These are phyloP conservation scores for Sarcoramphus papa DNA, from an alignment of 2,797 vertebrate genomes.

Conservation along the genomic window DNA sequence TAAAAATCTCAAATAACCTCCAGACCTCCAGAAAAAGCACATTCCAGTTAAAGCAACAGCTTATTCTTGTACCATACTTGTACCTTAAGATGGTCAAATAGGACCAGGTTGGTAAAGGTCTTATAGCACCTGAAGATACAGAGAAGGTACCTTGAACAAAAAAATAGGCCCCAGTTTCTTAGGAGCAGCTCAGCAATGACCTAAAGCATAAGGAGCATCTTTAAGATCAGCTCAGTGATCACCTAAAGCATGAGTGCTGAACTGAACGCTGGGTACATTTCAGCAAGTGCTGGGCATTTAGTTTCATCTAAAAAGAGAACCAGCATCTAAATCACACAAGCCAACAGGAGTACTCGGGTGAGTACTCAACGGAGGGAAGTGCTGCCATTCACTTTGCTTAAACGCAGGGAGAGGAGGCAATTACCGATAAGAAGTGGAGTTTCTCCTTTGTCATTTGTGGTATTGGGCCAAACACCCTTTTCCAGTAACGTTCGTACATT, in stretches of 20 bases:
- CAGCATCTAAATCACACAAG: neutral
- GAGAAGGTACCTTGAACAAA: neutral
- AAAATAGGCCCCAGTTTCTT: neutral
- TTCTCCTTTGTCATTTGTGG: slow-evolving; percentile 82
- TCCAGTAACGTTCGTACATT: slow-evolving; percentile 80
- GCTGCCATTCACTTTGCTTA: neutral
- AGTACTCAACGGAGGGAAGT: neutral
- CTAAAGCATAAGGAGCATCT: neutral
- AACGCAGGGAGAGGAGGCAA: neutral
- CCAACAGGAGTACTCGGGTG: neutral
- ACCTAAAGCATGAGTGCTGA: neutral
- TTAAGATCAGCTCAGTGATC: neutral
- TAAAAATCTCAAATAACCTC: neutral
- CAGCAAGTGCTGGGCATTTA: neutral
- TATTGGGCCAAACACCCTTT: slow-evolving; percentile 80
- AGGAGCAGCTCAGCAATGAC: neutral
- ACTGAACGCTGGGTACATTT: neutral
- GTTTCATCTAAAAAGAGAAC: neutral
- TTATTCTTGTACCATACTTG: neutral
- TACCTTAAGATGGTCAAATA: neutral
- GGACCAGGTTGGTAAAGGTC: neutral
- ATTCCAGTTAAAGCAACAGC: neutral
- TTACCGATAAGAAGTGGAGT: slow-evolving; percentile 85
- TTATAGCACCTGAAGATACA: neutral
- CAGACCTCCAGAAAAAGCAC: neutral